These are phyloP conservation scores for Synodontis membranacea DNA, from an alignment of 2,113 vertebrate genomes.

Conservation along the genomic window DNA sequence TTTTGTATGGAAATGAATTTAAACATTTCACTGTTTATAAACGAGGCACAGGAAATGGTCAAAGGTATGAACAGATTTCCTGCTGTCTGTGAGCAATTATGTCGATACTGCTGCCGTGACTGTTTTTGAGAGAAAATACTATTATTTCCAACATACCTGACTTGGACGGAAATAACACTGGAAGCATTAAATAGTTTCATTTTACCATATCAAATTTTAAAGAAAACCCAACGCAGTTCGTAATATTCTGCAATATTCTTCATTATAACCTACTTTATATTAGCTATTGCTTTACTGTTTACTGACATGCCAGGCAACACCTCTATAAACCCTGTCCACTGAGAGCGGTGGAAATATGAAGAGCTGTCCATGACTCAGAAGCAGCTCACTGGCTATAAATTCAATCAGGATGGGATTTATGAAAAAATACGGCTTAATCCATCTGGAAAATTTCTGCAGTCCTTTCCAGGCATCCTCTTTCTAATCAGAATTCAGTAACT, in stretches of 20 bases:
- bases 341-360: neutral
- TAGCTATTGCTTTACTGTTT: neutral
- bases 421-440: constrained; percentile 50
- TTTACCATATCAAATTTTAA: neutral
- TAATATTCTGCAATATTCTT: neutral
- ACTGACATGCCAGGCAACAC: neutral
- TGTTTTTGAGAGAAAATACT: too few relatives aligned
- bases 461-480: constrained; percentile 29
- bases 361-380: neutral
- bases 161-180: neutral
- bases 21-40: neutral
- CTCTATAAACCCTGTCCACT: neutral
- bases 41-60: neutral
- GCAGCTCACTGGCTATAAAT: constrained; percentile 19
- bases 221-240: neutral
- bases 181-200: neutral
- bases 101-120: too few relatives aligned
- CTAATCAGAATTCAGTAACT: constrained; percentile 38
- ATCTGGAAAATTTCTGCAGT: constrained; percentile 39
- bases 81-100: neutral
- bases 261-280: too few relatives aligned
- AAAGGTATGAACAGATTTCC: neutral
- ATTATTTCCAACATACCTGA: too few relatives aligned
- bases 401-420: constrained; percentile 6
- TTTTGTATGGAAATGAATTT: neutral